Percentiles rank a stretch among this genome's conserved stretches.
phyloP scores from a whole-genome alignment of 2,113 vertebrate species.

The Lontra canadensis region DNA sequence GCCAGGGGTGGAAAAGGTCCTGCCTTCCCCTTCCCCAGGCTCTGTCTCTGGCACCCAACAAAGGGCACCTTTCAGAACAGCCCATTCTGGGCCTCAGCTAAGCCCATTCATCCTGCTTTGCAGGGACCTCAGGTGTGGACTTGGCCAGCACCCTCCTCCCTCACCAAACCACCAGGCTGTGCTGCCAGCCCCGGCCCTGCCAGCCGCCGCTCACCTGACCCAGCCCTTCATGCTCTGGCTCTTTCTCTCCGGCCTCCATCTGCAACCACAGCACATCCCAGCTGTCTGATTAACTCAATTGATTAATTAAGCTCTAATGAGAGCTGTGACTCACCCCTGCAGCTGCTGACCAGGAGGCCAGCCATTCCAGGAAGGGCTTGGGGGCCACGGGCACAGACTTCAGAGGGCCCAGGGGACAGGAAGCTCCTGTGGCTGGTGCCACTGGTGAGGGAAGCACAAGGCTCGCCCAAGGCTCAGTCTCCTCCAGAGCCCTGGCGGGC shows the following conservation, averaged over 20 bases:
- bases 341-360: slow-evolving; percentile 75
- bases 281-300: slow-evolving; percentile 81
- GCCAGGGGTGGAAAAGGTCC: not conserved
- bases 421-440: not conserved
- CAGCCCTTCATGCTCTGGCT: not conserved
- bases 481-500: not conserved
- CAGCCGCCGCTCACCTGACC: not conserved
- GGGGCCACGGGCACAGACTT: not conserved
- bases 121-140: not conserved
- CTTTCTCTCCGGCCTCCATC: slow-evolving; percentile 41
- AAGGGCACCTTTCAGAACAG: not conserved
- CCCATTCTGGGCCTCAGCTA: not conserved
- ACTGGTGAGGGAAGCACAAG: not conserved
- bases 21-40: not conserved
- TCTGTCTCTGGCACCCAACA: not conserved
- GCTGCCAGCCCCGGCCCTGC: not conserved
- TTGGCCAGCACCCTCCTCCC: not conserved
- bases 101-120: not conserved
- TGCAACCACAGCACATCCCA: slow-evolving; percentile 74
- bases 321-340: slow-evolving; percentile 72
- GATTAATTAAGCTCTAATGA: slow-evolving; percentile 82
- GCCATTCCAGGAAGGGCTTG: slow-evolving; percentile 29
- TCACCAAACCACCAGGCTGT: not conserved
- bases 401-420: not conserved
- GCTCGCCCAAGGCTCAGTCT: not conserved